Conservation (phyloP, 53 echinoderm and acorn worm genomes). For the Crossaster papposus region DNA sequence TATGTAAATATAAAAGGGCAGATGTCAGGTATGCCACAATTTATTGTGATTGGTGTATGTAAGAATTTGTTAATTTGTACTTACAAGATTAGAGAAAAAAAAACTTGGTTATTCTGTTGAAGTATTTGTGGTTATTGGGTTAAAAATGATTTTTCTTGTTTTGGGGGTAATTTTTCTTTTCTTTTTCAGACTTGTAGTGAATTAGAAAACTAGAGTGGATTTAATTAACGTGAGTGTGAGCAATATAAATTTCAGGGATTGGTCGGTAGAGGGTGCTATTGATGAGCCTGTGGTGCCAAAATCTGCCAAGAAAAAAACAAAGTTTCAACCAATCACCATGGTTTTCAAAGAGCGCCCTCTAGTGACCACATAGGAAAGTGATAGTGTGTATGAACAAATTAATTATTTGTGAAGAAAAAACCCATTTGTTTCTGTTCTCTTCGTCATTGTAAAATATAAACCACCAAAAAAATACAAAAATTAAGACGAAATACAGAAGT, state of each 20-base stretch:
- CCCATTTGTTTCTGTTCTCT: not conserved
- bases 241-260: conserved; percentile 43
- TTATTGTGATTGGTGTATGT: not conserved
- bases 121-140: not conserved
- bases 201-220: not conserved
- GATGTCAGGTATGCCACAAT: not conserved
- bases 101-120: too few species aligned
- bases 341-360: conserved; percentile 3
- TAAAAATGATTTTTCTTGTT: not conserved
- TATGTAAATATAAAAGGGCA: not conserved
- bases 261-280: conserved; percentile 44
- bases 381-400: conserved; percentile 38
- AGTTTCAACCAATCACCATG: not conserved
- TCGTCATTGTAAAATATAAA: conserved; percentile 42
- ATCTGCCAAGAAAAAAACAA: too few species aligned
- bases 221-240: not conserved
- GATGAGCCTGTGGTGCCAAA: not conserved
- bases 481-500: conserved; percentile 21
- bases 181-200: not conserved
- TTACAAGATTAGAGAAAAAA: not conserved
- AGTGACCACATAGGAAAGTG: conserved; percentile 26
- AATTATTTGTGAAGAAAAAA: not conserved
- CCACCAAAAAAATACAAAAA: not conserved
- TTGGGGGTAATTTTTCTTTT: not conserved
- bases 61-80: not conserved